Conservation (phyloP, 2,888 invertebrate species). For the Seira musarum region DNA sequence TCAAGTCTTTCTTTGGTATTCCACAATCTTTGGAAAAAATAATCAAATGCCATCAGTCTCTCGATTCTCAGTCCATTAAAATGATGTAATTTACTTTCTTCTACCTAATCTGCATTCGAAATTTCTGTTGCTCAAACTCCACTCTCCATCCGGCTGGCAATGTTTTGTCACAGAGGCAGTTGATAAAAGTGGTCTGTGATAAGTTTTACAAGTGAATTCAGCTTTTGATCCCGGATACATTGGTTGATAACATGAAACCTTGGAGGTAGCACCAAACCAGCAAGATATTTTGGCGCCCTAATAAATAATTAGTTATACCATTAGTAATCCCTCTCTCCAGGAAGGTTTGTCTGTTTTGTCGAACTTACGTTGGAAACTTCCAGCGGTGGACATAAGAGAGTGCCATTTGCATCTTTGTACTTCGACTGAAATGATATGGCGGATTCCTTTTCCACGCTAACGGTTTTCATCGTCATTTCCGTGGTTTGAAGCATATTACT, state of each 20-base stretch:
- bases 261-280: slow-evolving; percentile 36
- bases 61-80: background rate
- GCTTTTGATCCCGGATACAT: slow-evolving; percentile 54
- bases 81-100: background rate
- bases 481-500: background rate
- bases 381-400: slow-evolving; percentile 30
- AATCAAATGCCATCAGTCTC: background rate
- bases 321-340: too few species aligned
- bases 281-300: slow-evolving; percentile 57
- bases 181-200: slow-evolving; percentile 51
- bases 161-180: slow-evolving; percentile 52
- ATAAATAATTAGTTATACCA: background rate
- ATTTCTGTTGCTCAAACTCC: slow-evolving; percentile 54
- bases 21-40: slow-evolving; percentile 54
- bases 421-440: slow-evolving; percentile 12
- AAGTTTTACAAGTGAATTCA: slow-evolving; percentile 53
- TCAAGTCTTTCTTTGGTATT: slow-evolving; percentile 54
- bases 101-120: slow-evolving; percentile 62
- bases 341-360: too few species aligned
- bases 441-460: background rate
- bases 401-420: slow-evolving; percentile 39
- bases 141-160: slow-evolving; percentile 56
- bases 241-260: slow-evolving; percentile 27
- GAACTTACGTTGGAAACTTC: slow-evolving; percentile 8
- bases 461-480: background rate